Evolutionary conservation across 2,888 invertebrate genomes (phyloP).

Genomic region (Seira sanloemensis): DNA sequence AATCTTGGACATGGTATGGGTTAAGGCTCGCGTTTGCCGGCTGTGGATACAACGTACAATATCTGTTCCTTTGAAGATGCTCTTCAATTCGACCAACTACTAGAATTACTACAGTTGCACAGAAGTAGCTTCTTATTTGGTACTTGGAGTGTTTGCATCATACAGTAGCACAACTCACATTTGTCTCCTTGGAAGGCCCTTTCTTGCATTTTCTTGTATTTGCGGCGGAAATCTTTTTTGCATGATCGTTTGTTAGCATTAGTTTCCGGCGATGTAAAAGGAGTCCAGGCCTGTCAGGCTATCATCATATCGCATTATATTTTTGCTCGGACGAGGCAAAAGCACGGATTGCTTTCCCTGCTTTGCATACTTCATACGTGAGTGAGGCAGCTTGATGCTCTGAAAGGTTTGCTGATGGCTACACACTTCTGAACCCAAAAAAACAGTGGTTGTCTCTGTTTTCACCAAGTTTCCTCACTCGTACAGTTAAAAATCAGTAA

Average conservation of each 20-base stretch:
- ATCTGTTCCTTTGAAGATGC: no score
- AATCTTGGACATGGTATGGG: background rate
- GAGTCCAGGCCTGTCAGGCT: background rate
- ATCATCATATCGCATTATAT: background rate
- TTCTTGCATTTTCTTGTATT: background rate
- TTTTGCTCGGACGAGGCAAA: background rate
- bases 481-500: background rate
- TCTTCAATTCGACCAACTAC: no score
- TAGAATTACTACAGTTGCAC: no score
- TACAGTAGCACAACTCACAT: background rate
- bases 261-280: no score
- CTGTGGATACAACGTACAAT: no score
- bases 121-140: no score
- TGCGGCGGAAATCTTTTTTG: background rate
- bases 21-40: no score
- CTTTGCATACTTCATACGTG: background rate
- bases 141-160: background rate
- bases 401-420: constrained; percentile 37
- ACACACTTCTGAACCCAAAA: constrained; percentile 5
- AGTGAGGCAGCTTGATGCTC: constrained; percentile 1
- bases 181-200: background rate
- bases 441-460: background rate
- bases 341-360: background rate
- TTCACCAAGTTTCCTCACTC: background rate
- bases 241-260: background rate